Percentiles rank a stretch among this genome's conserved stretches.
These are phyloP conservation scores for Liolophura sinensis DNA, from an alignment of 1,140 invertebrate genomes.

Conservation along the genomic window DNA sequence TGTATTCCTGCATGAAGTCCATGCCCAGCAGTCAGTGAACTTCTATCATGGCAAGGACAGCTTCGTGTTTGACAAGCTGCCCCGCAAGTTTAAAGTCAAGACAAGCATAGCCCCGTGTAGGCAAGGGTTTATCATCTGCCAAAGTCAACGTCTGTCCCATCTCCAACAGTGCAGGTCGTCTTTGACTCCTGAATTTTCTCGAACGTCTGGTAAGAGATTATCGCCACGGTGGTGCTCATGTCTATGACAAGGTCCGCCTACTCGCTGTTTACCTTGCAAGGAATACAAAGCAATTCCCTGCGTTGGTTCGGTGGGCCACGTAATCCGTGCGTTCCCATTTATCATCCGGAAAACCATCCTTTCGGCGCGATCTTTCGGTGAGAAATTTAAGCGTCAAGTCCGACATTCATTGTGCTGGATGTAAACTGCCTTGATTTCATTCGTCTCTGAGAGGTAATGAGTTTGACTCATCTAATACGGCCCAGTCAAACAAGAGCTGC, in stretches of 20 bases:
- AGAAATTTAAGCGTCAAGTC: too few species aligned
- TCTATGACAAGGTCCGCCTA: conserved; percentile 1
- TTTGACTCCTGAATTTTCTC: conserved; percentile 1
- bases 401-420: too few species aligned
- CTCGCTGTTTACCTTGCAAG: neutral
- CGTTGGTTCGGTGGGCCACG: too few species aligned
- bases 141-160: neutral
- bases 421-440: too few species aligned
- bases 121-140: conserved; percentile 1
- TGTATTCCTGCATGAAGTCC: conserved; percentile 8
- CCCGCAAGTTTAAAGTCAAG: neutral
- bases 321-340: too few species aligned
- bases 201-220: conserved; percentile 3
- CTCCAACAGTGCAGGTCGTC: neutral
- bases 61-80: neutral
- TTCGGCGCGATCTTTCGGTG: too few species aligned
- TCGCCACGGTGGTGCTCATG: conserved; percentile 6
- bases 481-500: too few species aligned
- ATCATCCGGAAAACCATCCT: too few species aligned
- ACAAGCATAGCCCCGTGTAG: neutral
- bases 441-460: too few species aligned
- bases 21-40: conserved; percentile 6
- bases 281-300: neutral
- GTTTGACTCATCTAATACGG: too few species aligned
- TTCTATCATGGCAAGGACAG: conserved; percentile 9